These are phyloP conservation scores for Eristalis intricaria DNA, from an alignment of 2,888 invertebrate genomes.

Conservation along the genomic window DNA sequence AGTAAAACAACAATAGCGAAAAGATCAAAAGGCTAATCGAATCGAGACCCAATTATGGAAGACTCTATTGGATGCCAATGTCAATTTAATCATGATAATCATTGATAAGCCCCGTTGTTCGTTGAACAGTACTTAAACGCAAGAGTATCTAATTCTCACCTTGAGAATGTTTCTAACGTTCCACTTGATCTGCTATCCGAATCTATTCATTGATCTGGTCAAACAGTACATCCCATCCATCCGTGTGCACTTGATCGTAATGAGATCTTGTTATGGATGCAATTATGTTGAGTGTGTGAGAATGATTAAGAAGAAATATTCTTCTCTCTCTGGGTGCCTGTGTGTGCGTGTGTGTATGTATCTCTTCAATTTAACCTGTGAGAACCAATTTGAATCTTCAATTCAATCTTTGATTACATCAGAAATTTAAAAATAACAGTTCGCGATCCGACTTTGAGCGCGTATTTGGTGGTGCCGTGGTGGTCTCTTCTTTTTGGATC, in stretches of 20 bases:
- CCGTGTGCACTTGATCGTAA: slow-evolving; percentile 60
- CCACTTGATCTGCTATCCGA: slow-evolving; percentile 54
- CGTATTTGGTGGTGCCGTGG: slow-evolving; percentile 42
- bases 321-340: not conserved
- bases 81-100: slow-evolving; percentile 66
- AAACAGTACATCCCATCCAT: too few species aligned
- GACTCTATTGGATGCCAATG: slow-evolving; percentile 66
- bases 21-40: slow-evolving; percentile 61
- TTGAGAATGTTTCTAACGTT: slow-evolving; percentile 66
- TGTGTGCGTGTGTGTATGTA: too few species aligned
- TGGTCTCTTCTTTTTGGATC: slow-evolving; percentile 37
- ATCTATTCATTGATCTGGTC: slow-evolving; percentile 39
- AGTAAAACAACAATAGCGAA: not conserved
- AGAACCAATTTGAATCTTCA: slow-evolving; percentile 53
- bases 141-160: slow-evolving; percentile 51
- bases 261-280: slow-evolving; percentile 69
- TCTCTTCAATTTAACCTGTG: slow-evolving; percentile 12
- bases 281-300: slow-evolving; percentile 63
- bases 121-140: slow-evolving; percentile 28
- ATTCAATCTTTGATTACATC: slow-evolving; percentile 45
- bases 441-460: slow-evolving; percentile 17
- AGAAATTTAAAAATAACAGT: slow-evolving; percentile 62
- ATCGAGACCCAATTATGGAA: slow-evolving; percentile 37
- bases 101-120: slow-evolving; percentile 56
- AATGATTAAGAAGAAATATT: slow-evolving; percentile 49